Evolutionary conservation across 2,888 invertebrate species (phyloP).

Genomic region (Cremastinae sp.): DNA sequence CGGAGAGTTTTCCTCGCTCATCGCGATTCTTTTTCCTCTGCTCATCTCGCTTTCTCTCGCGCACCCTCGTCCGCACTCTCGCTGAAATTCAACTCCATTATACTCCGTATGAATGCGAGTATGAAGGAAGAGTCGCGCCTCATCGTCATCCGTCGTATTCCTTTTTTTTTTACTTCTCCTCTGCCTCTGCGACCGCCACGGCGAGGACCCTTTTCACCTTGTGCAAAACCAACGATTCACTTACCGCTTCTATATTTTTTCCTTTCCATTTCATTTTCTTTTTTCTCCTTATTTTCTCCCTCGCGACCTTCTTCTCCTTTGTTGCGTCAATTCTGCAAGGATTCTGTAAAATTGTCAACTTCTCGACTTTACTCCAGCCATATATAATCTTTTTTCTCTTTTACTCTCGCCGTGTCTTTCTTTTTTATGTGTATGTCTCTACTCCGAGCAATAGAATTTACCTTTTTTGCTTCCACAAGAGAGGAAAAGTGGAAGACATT

Average conservation of each 20-base stretch:
- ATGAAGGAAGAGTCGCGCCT: conserved; percentile 36
- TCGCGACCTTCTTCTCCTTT: background rate
- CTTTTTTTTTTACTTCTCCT: background rate
- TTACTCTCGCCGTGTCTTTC: background rate
- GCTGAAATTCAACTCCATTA: conserved; percentile 61
- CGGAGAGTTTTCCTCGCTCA: conserved; percentile 1
- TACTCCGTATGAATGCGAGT: conserved; percentile 59
- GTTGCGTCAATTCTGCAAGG: conserved; percentile 43
- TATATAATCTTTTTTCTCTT: background rate
- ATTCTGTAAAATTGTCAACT: background rate
- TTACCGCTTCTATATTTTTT: conserved; percentile 35
- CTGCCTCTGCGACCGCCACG: conserved; percentile 47
- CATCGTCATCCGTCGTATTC: conserved; percentile 43
- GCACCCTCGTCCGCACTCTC: conserved; percentile 38
- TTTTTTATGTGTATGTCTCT: background rate
- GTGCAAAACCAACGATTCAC: conserved; percentile 57
- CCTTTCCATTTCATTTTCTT: background rate
- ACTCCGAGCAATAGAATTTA: background rate
- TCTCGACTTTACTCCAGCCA: conserved; percentile 22
- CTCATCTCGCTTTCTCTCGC: conserved; percentile 9
- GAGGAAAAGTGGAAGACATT: too few relatives aligned
- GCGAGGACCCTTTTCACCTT: conserved; percentile 48
- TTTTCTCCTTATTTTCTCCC: conserved; percentile 1
- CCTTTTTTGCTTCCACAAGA: too few relatives aligned
- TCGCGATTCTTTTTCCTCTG: conserved; percentile 16